Evolutionary conservation across 2,888 invertebrate genomes (phyloP).

Genomic region (Mythimna lalbum): DNA sequence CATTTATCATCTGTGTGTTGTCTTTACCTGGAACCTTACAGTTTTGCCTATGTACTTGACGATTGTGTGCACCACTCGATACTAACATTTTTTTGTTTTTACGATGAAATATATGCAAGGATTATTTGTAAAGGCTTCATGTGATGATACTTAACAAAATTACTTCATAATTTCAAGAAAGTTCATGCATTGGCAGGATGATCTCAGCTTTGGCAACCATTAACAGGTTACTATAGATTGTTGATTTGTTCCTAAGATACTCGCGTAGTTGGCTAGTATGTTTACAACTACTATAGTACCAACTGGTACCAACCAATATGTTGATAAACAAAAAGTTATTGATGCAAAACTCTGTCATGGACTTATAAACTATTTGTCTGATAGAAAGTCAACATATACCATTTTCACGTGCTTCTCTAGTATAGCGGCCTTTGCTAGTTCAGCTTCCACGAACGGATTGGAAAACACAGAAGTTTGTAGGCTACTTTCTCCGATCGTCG

Average conservation of each 20-base stretch:
- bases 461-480: constrained; percentile 95
- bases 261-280: background rate
- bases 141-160: constrained; percentile 1
- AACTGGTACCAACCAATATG: background rate
- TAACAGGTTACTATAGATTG: constrained; percentile 9
- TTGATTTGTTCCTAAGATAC: constrained; percentile 23
- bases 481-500: constrained; percentile 90
- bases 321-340: constrained; percentile 14
- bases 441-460: constrained; percentile 96
- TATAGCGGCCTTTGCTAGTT: constrained; percentile 96
- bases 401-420: constrained; percentile 98
- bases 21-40: constrained; percentile 92
- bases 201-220: background rate
- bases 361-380: constrained; percentile 44
- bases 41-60: constrained; percentile 90
- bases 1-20: constrained; percentile 95
- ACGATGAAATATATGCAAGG: constrained; percentile 28
- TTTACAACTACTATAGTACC: constrained; percentile 5
- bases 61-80: constrained; percentile 85
- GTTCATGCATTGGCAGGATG: background rate
- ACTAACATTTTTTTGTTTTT: constrained; percentile 68
- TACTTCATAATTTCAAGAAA: background rate
- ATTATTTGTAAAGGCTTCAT: constrained; percentile 10
- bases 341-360: constrained; percentile 30
- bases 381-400: constrained; percentile 92